Evolutionary conservation across 1,140 invertebrate genomes (phyloP).

Genomic region (Dendroctonus valens): DNA sequence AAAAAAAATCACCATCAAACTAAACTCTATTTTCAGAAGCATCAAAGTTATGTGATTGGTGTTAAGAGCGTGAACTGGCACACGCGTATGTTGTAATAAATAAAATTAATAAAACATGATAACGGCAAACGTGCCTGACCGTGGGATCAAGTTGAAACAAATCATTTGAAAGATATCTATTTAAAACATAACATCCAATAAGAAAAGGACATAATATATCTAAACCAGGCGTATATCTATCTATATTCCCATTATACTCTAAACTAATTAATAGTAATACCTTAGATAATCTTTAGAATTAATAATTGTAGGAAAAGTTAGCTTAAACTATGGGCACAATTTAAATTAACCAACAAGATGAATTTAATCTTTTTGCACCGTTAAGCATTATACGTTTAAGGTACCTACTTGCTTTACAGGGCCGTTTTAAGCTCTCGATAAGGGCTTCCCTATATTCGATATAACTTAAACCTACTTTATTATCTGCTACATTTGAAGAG

Average conservation of each 20-base stretch:
- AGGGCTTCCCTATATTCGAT: slow-evolving; percentile 18
- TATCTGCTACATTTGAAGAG: too few relatives aligned
- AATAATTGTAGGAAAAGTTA: slow-evolving; percentile 45
- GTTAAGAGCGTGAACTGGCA: slow-evolving; percentile 47
- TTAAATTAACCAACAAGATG: slow-evolving; percentile 42
- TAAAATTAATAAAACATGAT: slow-evolving; percentile 41
- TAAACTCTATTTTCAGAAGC: slow-evolving; percentile 37
- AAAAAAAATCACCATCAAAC: slow-evolving; percentile 8
- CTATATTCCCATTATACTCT: slow-evolving; percentile 47
- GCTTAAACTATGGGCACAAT: slow-evolving; percentile 53
- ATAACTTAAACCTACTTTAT: background rate
- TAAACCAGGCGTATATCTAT: slow-evolving; percentile 47
- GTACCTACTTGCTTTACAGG: slow-evolving; percentile 4
- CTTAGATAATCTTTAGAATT: slow-evolving; percentile 45
- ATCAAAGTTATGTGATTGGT: slow-evolving; percentile 42
- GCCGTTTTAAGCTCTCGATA: slow-evolving; percentile 13
- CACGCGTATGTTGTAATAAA: slow-evolving; percentile 38
- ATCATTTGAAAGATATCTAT: slow-evolving; percentile 48
- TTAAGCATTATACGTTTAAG: slow-evolving; percentile 1
- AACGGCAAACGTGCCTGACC: slow-evolving; percentile 49
- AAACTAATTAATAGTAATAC: slow-evolving; percentile 45
- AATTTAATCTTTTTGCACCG: slow-evolving; percentile 40
- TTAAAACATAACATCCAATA: slow-evolving; percentile 45
- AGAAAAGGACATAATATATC: slow-evolving; percentile 35
- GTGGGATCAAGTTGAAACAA: slow-evolving; percentile 52